phyloP scores from a whole-genome alignment of 2,888 invertebrate genomes.

The Hololepta plana region DNA sequence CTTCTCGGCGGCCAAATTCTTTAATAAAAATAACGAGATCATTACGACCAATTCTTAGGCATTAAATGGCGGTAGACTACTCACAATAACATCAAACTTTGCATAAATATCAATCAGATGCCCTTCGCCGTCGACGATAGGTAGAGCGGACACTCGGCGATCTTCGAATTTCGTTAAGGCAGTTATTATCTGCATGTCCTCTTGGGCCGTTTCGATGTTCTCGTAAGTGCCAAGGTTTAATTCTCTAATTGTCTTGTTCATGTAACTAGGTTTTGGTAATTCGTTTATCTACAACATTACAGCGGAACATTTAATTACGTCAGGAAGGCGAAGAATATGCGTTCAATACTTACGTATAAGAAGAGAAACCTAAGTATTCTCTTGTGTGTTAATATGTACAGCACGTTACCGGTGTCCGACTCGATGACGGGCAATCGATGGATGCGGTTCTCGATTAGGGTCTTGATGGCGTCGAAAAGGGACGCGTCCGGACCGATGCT shows the following conservation, averaged over 20 bases:
- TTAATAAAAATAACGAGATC: constrained; percentile 16
- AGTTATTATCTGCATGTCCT: constrained; percentile 83
- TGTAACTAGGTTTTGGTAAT: constrained; percentile 79
- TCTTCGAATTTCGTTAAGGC: constrained; percentile 92
- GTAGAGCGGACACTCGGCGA: constrained; percentile 86
- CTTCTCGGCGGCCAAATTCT: constrained; percentile 96
- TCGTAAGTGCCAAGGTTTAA: constrained; percentile 76
- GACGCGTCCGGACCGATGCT: constrained; percentile 87
- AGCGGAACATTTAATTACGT: neutral
- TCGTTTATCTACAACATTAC: constrained; percentile 59
- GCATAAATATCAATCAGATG: constrained; percentile 94
- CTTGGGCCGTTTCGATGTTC: constrained; percentile 80
- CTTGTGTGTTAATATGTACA: constrained; percentile 97
- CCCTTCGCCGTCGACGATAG: constrained; percentile 75
- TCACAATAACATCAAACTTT: constrained; percentile 98
- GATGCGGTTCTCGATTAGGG: constrained; percentile 83
- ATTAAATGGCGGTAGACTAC: constrained; percentile 23
- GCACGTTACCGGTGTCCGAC: constrained; percentile 83
- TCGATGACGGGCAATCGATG: constrained; percentile 97
- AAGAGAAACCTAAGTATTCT: constrained; percentile 94
- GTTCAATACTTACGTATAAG: constrained; percentile 80
- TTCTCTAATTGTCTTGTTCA: constrained; percentile 67
- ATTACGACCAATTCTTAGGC: neutral
- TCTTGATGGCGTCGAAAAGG: constrained; percentile 83
- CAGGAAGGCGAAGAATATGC: constrained; percentile 5